These are phyloP conservation scores for Arbacia lixula DNA, from an alignment of 53 echinoderm and acorn worm species.

Conservation along the genomic window DNA sequence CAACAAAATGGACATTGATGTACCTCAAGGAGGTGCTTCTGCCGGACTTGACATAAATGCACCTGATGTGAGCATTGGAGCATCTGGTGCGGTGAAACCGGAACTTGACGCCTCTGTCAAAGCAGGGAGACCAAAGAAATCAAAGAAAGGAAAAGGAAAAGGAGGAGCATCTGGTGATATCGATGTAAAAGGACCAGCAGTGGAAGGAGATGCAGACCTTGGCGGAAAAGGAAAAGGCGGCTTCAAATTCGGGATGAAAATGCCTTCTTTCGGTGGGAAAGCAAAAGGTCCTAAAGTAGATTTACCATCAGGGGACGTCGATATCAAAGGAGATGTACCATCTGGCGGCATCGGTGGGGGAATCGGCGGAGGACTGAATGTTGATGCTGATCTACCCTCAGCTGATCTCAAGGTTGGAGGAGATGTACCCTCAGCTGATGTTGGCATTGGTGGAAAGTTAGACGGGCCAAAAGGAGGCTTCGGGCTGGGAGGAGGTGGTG, in stretches of 20 bases:
- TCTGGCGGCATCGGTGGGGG: conserved; percentile 34
- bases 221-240: conserved; percentile 49
- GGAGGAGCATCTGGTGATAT: conserved; percentile 23
- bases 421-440: conserved; percentile 31
- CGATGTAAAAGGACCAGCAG: conserved; percentile 11
- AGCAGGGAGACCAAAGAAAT: conserved; percentile 30
- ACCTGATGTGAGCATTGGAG: too few relatives aligned
- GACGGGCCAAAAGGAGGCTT: conserved; percentile 21
- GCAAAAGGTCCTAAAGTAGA: conserved; percentile 63
- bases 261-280: conserved; percentile 58
- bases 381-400: conserved; percentile 59
- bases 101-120: conserved; percentile 21
- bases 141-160: conserved; percentile 49
- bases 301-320: conserved; percentile 51
- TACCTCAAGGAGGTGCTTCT: conserved; percentile 45
- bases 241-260: conserved; percentile 16
- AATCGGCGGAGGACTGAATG: neutral
- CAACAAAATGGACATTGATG: conserved; percentile 38
- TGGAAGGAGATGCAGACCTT: conserved; percentile 32
- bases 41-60: conserved; percentile 49
- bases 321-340: conserved; percentile 54
- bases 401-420: conserved; percentile 40
- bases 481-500: conserved; percentile 51
- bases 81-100: conserved; percentile 56
- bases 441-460: conserved; percentile 52